A percentile compares a stretch with the other conserved stretches of the same genome.
phyloP scores from a whole-genome alignment of 2,888 invertebrate species.

The Cyclophora punctaria region DNA sequence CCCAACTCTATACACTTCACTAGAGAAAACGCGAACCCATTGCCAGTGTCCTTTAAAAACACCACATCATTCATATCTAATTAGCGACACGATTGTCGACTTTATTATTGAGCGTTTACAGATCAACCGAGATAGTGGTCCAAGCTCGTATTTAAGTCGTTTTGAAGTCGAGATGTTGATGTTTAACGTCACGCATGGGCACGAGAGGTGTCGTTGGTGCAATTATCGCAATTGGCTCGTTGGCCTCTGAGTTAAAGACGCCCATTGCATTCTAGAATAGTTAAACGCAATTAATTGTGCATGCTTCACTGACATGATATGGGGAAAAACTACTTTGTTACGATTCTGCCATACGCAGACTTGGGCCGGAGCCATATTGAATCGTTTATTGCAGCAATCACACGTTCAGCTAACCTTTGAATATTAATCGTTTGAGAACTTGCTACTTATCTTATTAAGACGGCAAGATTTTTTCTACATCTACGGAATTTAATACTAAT shows the following conservation, averaged over 20 bases:
- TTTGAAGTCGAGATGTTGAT: constrained; percentile 30
- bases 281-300: constrained; percentile 21
- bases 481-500: too few species aligned
- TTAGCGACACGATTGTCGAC: constrained; percentile 32
- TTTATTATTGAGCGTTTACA: constrained; percentile 30
- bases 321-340: constrained; percentile 1
- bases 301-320: constrained; percentile 15
- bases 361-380: too few species aligned
- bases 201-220: constrained; percentile 67
- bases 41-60: constrained; percentile 33
- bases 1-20: constrained; percentile 42
- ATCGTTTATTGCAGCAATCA: too few species aligned
- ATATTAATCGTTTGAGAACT: too few species aligned
- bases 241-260: constrained; percentile 63
- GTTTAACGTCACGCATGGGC: constrained; percentile 64
- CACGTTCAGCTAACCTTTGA: too few species aligned
- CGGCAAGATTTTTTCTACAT: too few species aligned
- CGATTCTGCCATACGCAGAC: too few species aligned
- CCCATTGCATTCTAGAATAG: constrained; percentile 51
- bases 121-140: constrained; percentile 31
- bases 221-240: constrained; percentile 73
- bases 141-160: constrained; percentile 34
- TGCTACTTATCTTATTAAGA: too few species aligned
- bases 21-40: constrained; percentile 54
- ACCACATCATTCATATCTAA: constrained; percentile 28